Evolutionary conservation across 64 coral and sea anemone species (phyloP).

Genomic region (Stylophora pistillata): DNA sequence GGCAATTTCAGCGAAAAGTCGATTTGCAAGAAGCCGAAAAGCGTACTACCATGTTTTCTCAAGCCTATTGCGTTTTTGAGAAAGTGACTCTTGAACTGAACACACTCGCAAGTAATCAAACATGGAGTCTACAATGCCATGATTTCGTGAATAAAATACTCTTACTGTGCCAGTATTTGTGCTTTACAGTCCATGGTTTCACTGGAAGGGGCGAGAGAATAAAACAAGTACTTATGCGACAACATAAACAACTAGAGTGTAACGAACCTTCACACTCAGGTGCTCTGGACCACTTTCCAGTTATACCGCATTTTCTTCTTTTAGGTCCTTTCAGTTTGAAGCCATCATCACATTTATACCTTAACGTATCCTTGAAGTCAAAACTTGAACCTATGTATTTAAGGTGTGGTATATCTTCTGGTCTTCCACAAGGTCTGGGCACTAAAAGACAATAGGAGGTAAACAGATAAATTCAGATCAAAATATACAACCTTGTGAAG

Average conservation of each 20-base stretch:
- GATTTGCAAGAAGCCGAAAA: too few relatives aligned
- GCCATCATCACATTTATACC: constrained; percentile 60
- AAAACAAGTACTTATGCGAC: background rate
- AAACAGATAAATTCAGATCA: background rate
- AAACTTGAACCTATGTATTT: constrained; percentile 16
- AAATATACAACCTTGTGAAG: background rate
- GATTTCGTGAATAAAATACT: too few relatives aligned
- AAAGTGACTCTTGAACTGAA: too few relatives aligned
- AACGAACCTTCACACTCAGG: constrained; percentile 40
- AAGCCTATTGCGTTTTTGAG: too few relatives aligned
- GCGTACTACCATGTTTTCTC: too few relatives aligned
- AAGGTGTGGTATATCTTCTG: background rate
- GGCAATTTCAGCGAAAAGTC: too few relatives aligned
- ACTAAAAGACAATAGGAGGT: background rate
- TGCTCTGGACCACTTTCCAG: constrained; percentile 67
- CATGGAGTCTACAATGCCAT: too few relatives aligned
- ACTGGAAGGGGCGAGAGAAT: background rate
- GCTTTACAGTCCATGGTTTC: too few relatives aligned
- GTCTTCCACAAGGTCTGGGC: constrained; percentile 4
- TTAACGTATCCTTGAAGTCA: background rate
- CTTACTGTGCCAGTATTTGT: too few relatives aligned
- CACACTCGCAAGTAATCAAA: too few relatives aligned
- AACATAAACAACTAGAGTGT: background rate
- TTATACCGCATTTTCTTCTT: constrained; percentile 35
- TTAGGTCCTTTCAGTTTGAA: constrained; percentile 17